A percentile compares a stretch with the other conserved stretches of the same genome.
These are phyloP conservation scores for Mesocricetus auratus DNA, from an alignment of 2,113 vertebrate genomes.

Conservation along the genomic window DNA sequence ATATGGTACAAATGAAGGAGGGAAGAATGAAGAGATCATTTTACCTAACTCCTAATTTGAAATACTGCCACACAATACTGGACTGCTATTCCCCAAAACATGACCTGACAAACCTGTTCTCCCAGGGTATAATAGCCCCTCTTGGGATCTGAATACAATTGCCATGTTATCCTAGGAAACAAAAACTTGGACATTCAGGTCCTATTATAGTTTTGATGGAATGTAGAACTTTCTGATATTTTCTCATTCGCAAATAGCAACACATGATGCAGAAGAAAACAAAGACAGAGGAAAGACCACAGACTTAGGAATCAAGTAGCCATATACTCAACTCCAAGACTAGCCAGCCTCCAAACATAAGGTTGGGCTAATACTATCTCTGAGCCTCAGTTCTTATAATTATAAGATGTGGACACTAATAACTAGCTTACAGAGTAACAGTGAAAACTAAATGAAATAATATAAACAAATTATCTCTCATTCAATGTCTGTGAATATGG, in stretches of 20 bases:
- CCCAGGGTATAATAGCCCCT: neutral
- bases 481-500: neutral
- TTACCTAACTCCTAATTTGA: neutral
- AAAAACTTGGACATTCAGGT: slow-evolving; percentile 44
- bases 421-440: neutral
- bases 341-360: neutral
- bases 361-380: neutral
- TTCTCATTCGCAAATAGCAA: neutral
- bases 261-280: neutral
- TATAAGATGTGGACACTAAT: neutral
- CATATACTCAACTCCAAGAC: neutral
- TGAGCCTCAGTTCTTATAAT: neutral
- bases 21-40: neutral
- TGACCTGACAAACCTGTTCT: neutral
- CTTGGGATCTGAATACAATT: neutral
- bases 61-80: neutral
- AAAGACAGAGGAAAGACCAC: neutral
- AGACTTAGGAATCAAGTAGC: neutral
- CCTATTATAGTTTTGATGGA: slow-evolving; percentile 15
- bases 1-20: neutral
- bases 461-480: slow-evolving; percentile 3
- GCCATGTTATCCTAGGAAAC: neutral
- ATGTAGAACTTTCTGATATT: neutral
- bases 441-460: slow-evolving; percentile 30
- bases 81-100: neutral